Evolutionary conservation across 1,140 invertebrate genomes (phyloP).

Genomic region (Drosophila lacertosa): DNA sequence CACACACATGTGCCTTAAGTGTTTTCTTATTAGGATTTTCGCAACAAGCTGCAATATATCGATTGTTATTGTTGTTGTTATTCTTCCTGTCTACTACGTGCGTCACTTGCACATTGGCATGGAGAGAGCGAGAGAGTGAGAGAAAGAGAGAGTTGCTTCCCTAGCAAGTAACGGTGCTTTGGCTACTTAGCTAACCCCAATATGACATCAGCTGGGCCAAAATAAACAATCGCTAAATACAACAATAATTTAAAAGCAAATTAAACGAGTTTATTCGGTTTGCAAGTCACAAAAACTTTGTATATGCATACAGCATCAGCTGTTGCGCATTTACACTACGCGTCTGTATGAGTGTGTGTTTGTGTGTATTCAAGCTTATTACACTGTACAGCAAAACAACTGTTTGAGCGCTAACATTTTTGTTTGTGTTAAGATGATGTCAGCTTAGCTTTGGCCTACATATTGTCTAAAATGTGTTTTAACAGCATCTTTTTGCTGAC

Average conservation of each 20-base stretch:
- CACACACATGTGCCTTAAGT: constrained; percentile 12
- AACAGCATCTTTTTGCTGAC: not conserved
- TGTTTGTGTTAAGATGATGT: constrained; percentile 28
- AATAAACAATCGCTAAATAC: constrained; percentile 45
- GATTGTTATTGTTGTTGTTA: constrained; percentile 45
- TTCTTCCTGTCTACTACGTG: constrained; percentile 16
- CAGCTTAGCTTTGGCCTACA: constrained; percentile 2
- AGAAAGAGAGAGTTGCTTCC: constrained; percentile 1
- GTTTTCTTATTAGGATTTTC: constrained; percentile 56
- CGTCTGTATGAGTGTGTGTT: constrained; percentile 3
- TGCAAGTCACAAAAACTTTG: constrained; percentile 33
- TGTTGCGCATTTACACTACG: constrained; percentile 60
- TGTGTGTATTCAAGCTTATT: constrained; percentile 5
- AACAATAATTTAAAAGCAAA: constrained; percentile 28
- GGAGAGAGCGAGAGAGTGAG: not conserved
- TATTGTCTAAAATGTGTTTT: not conserved
- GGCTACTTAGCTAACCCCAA: constrained; percentile 14
- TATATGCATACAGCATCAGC: constrained; percentile 53
- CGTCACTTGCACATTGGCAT: constrained; percentile 36
- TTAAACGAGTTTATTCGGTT: constrained; percentile 62
- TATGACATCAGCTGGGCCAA: constrained; percentile 77
- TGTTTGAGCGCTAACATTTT: not conserved
- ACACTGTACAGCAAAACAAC: constrained; percentile 45
- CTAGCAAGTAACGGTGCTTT: constrained; percentile 23
- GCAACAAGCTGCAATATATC: constrained; percentile 65